Percentiles rank a stretch among this genome's conserved stretches.
Conservation (phyloP, 2,113 vertebrate species). For the Oryzias javanicus region DNA sequence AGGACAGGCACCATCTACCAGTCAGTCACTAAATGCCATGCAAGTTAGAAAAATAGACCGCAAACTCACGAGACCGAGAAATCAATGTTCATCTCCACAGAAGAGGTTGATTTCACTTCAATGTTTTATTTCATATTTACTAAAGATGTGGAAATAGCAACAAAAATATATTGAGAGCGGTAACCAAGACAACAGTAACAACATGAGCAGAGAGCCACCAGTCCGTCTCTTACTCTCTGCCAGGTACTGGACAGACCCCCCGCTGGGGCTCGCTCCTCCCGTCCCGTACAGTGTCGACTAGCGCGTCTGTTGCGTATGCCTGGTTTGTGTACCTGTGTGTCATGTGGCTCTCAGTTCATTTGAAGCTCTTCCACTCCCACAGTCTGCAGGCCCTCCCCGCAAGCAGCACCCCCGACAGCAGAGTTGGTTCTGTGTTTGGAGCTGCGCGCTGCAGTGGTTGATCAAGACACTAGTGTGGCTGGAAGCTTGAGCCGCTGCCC, state of each 20-base stretch:
- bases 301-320: constrained; percentile 15
- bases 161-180: constrained; percentile 74
- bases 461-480: constrained; percentile 58
- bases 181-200: constrained; percentile 79
- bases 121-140: constrained; percentile 78
- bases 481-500: constrained; percentile 41
- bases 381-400: constrained; percentile 34
- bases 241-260: constrained; percentile 58
- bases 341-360: constrained; percentile 60
- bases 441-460: constrained; percentile 54
- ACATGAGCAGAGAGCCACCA: constrained; percentile 71
- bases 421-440: constrained; percentile 48
- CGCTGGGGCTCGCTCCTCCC: constrained; percentile 12
- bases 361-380: constrained; percentile 59
- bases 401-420: constrained; percentile 32
- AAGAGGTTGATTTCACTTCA: constrained; percentile 78
- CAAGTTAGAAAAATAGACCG: constrained; percentile 68
- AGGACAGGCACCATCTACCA: constrained; percentile 57
- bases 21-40: constrained; percentile 60
- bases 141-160: constrained; percentile 82
- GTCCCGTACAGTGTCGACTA: constrained; percentile 21
- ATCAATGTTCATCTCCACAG: constrained; percentile 74
- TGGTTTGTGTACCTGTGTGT: constrained; percentile 44
- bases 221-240: constrained; percentile 48
- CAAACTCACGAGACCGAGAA: constrained; percentile 71